A percentile compares a stretch with the other conserved stretches of the same genome.
phyloP scores from a whole-genome alignment of 2,113 vertebrate species.

The Nestor notabilis region DNA sequence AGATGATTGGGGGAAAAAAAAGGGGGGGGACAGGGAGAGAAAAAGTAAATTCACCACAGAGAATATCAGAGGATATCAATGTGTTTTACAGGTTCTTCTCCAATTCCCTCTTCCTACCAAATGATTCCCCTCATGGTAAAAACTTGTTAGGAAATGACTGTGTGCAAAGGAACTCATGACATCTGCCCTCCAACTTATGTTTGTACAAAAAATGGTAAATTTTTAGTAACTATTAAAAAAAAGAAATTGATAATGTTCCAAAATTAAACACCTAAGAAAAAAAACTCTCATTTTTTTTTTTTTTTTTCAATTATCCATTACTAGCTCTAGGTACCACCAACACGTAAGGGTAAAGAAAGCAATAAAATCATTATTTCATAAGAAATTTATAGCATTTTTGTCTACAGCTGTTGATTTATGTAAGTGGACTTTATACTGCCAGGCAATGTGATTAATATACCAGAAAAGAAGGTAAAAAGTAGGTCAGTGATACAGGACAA shows the following conservation, averaged over 20 bases:
- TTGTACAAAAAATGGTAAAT: background rate
- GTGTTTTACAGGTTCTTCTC: background rate
- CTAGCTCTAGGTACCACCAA: background rate
- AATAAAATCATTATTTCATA: background rate
- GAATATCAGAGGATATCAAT: background rate
- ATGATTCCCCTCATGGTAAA: background rate
- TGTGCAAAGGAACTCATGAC: background rate
- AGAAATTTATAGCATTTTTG: background rate
- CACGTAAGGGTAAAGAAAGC: background rate
- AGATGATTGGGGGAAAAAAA: background rate
- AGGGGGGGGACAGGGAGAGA: no score
- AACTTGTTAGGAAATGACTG: background rate
- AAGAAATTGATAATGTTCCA: background rate
- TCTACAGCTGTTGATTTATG: background rate
- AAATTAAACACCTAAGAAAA: background rate
- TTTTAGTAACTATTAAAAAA: background rate
- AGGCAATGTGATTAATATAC: background rate
- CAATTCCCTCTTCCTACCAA: background rate
- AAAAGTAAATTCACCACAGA: background rate
- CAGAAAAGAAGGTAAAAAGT: constrained; percentile 20
- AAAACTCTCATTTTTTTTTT: background rate
- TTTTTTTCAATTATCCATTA: background rate
- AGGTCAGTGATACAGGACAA: background rate
- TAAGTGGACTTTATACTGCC: background rate
- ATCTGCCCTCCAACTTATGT: background rate